Evolutionary conservation across 2,888 invertebrate species (phyloP), one percentile per base, ranked within the genome.

Genomic region (Aleiodes testaceus): DNA sequence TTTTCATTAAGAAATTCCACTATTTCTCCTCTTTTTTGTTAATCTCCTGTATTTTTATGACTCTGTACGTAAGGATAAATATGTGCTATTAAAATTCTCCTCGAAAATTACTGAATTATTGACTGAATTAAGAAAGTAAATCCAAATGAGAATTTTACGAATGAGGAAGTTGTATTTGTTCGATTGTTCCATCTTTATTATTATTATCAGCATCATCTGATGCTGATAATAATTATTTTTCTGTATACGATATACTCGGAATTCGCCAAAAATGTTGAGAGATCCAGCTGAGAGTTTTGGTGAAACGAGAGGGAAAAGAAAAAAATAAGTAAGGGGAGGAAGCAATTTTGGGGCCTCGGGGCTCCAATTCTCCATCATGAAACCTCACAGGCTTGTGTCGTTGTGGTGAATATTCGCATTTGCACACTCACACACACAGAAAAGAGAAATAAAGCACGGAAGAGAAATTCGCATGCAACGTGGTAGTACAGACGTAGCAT

Each of bases 281-380:
- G 76, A 76, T 75, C 74, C 75, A 73, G 75, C 76, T 72, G 74
- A 72, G 72, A 53, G 66, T 42, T 50, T 49, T 66, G 14, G 30
- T 5, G 71, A 70, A 72, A 68, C 71, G 26, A 70, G 50, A 65
- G 45, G 66, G 26, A 63, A 44, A 44, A 30, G 36, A 55, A 66
- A 68, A 53, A 72, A 71, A 69, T 69, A 75, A 71, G 73, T 71
- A 74, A 76, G 73, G 72, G 70, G 71, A 73, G 75, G 75, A 72
- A 76, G 77, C 73, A 79, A 79, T 79, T 79, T 79, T 69, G 77
- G 59, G 76, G 72, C 75, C 76, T 74, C 44, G 73, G 75, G 70
- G 63, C 72, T 50, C 66, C 73, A 70, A 65, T 75, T 68, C 73
- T 72, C 74, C 72, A 70, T 53, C 68, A 64, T 36, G 55, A 50